A percentile compares a stretch with the other conserved stretches of the same genome.
phyloP scores from a whole-genome alignment of 2,113 vertebrate genomes.

The Hippocampus guttulatus region DNA sequence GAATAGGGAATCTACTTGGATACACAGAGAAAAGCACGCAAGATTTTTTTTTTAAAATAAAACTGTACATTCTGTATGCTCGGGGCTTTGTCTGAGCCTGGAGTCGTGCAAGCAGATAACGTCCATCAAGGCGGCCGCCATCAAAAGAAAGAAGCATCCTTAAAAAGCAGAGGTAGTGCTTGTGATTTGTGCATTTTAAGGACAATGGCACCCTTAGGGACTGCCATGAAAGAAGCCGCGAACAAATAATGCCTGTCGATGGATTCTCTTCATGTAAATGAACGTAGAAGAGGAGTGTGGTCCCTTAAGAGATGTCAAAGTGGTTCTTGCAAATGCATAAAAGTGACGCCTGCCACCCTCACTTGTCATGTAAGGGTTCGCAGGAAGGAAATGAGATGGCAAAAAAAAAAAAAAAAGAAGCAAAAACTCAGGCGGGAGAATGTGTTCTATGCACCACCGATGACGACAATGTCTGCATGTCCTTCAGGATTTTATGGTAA shows the following conservation, averaged over 20 bases:
- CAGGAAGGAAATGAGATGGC: constrained; percentile 34
- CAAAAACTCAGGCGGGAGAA: constrained; percentile 26
- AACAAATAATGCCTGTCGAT: constrained; percentile 35
- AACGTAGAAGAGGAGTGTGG: constrained; percentile 17
- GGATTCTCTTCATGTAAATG: constrained; percentile 36
- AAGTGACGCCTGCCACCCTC: constrained; percentile 32
- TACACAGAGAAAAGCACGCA: constrained; percentile 53
- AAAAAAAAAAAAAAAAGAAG: constrained; percentile 15
- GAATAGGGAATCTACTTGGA: constrained; percentile 61
- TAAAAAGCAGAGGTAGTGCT: constrained; percentile 25
- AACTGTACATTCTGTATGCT: constrained; percentile 46
- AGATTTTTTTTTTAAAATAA: constrained; percentile 52
- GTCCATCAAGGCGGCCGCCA: constrained; percentile 58
- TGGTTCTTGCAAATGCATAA: constrained; percentile 24
- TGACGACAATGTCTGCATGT: constrained; percentile 51
- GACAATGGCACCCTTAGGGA: constrained; percentile 34
- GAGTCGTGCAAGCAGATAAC: constrained; percentile 50
- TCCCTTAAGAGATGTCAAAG: constrained; percentile 32
- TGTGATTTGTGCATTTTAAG: constrained; percentile 42
- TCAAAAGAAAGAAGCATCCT: constrained; percentile 43
- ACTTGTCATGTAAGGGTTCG: constrained; percentile 30
- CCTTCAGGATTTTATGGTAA: constrained; percentile 60
- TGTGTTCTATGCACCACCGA: constrained; percentile 43
- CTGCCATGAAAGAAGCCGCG: constrained; percentile 13
- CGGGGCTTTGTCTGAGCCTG: constrained; percentile 53